Evolutionary conservation across 2,888 invertebrate genomes (phyloP).

Genomic region (Ophonus ardosiacus): DNA sequence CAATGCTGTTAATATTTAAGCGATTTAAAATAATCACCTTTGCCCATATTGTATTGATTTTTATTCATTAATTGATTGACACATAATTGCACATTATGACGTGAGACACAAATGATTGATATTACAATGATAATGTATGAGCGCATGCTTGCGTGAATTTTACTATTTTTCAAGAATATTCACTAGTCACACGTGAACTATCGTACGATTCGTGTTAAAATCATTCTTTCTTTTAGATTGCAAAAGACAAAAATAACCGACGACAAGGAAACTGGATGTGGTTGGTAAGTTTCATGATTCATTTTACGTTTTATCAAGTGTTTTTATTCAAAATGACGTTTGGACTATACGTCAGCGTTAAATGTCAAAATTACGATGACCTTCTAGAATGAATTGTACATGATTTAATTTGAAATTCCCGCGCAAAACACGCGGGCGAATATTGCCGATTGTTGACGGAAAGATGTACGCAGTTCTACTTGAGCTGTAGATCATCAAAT

Average conservation of each 20-base stretch:
- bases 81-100: slow-evolving; percentile 55
- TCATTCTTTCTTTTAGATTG: slow-evolving; percentile 27
- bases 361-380: slow-evolving; percentile 21
- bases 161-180: slow-evolving; percentile 44
- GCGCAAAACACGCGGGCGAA: not conserved
- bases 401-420: slow-evolving; percentile 2
- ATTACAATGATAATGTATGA: slow-evolving; percentile 51
- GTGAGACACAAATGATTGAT: slow-evolving; percentile 34
- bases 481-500: not conserved
- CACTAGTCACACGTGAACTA: slow-evolving; percentile 19
- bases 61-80: slow-evolving; percentile 58
- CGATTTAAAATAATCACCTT: slow-evolving; percentile 30
- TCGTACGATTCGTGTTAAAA: not conserved
- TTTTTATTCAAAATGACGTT: slow-evolving; percentile 37
- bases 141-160: slow-evolving; percentile 56
- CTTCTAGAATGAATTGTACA: slow-evolving; percentile 37
- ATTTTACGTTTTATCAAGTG: not conserved
- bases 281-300: slow-evolving; percentile 45
- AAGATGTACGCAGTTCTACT: not conserved
- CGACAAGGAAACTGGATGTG: not conserved
- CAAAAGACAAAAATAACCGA: slow-evolving; percentile 5
- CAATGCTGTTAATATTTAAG: not conserved
- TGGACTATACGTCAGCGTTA: slow-evolving; percentile 18
- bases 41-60: slow-evolving; percentile 45
- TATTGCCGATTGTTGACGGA: not conserved